Evolutionary conservation across 1,140 invertebrate species (phyloP), one percentile per base, ranked within the genome.

Genomic region (Pseudomyrmex dendroicus): DNA sequence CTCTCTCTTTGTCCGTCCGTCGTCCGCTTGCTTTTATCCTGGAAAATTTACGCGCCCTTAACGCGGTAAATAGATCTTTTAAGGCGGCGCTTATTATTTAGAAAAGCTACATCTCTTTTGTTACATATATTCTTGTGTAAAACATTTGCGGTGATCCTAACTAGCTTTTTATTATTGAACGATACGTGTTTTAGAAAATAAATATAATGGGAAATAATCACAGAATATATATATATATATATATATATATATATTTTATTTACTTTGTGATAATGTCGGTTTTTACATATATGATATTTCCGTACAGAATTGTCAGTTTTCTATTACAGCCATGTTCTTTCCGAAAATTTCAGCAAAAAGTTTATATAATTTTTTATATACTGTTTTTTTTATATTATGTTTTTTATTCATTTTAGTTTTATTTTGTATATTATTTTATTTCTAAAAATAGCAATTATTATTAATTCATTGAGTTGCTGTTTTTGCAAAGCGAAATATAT

Each of bases 31-130:
- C 72, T 82, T 57, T 52, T 82, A 59, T 76, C 82, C 44, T 7
- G 52, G 25, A 52, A 80, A 70, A 66, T 73, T 87, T 84, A 62
- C 82, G 59, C 63, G 74, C 56, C 52, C 68, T 73, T 84, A 64
- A 61, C 83, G 57, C 67, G 67, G 85, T 67, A 77, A 86, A 84
- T 66, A 67, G 56, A 86, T 76, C 67, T 63, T 67, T 80, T 74
- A 62, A 67, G 56, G 20, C 44, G 10, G 57, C n/a, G 35, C 68
- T 83, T 76, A 59, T 86, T 72, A 86, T 76, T 86, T 86, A 62
- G 56, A 72, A 83, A 76, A n/a, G 35, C 62, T 63, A n/a, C 64
- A 25, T 57, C 15, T 20, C 64, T 48, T 35, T 9, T 20, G 35
- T 52, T 68, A 35, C 5, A 5, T 35, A 35, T 35, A 68, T 77